These are phyloP conservation scores for Chrosomus eos DNA, from an alignment of 2,797 vertebrate species.

Conservation along the genomic window DNA sequence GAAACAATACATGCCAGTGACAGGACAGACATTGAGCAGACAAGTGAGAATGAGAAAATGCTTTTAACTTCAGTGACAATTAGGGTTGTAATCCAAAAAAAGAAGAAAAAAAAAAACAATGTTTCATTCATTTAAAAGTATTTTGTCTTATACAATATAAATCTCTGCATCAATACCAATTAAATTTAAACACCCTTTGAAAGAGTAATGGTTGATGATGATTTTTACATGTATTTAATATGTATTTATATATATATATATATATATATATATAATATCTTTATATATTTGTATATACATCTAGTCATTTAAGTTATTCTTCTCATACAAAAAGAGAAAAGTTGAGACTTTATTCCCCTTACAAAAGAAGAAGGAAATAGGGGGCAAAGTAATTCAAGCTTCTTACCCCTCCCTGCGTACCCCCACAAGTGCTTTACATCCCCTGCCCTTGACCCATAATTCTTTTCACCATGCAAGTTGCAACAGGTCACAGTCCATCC, in stretches of 20 bases:
- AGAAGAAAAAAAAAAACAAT: conserved; percentile 49
- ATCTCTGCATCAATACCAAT: conserved; percentile 81
- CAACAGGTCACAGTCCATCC: neutral
- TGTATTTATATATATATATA: conserved; percentile 34
- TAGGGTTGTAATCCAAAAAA: conserved; percentile 47
- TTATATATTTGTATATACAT: conserved; percentile 79
- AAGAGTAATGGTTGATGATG: conserved; percentile 72
- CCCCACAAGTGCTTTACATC: conserved; percentile 43
- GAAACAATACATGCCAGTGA: conserved; percentile 66
- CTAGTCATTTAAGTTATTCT: conserved; percentile 77
- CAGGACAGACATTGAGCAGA: conserved; percentile 39
- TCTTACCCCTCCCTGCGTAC: conserved; percentile 39
- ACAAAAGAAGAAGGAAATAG: conserved; percentile 68
- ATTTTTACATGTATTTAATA: conserved; percentile 74
- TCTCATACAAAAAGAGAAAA: conserved; percentile 83
- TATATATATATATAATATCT: conserved; percentile 51
- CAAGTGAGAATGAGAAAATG: conserved; percentile 37
- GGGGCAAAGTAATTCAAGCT: conserved; percentile 68
- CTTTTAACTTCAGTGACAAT: conserved; percentile 58
- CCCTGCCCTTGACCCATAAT: conserved; percentile 24
- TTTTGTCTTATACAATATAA: conserved; percentile 80
- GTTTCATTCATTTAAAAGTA: conserved; percentile 72
- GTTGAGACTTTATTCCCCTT: conserved; percentile 73
- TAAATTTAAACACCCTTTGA: conserved; percentile 67
- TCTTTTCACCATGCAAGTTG: conserved; percentile 25